These are phyloP conservation scores for Penaeus vannamei DNA, from an alignment of 1,140 invertebrate species.

Conservation along the genomic window DNA sequence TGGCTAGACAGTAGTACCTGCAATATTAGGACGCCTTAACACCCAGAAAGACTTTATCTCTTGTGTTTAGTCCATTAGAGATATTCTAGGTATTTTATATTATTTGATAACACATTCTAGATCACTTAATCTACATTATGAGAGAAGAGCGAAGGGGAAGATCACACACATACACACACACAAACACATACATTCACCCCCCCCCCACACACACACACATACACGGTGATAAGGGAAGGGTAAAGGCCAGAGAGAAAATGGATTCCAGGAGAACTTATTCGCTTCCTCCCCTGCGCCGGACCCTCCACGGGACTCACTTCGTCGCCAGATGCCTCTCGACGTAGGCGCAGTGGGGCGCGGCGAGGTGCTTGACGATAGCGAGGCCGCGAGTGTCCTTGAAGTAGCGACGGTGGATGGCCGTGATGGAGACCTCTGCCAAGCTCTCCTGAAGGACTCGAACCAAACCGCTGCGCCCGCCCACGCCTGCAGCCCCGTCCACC, in stretches of 20 bases:
- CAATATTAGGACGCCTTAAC: neutral
- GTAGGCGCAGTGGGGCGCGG: conserved; percentile 79
- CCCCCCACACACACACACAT: neutral
- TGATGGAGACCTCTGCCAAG: conserved; percentile 78
- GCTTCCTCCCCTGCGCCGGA: neutral
- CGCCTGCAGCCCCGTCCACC: neutral
- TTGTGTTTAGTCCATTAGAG: neutral
- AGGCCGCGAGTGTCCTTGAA: conserved; percentile 86
- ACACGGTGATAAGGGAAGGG: neutral
- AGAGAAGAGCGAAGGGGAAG: too few relatives aligned
- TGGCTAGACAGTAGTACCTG: conserved; percentile 85
- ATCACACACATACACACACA: too few relatives aligned
- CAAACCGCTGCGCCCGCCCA: neutral
- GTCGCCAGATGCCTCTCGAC: conserved; percentile 82
- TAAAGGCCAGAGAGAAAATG: too few relatives aligned
- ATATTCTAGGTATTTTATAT: too few relatives aligned
- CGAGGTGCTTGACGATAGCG: conserved; percentile 81
- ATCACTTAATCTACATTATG: too few relatives aligned
- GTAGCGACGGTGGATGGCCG: conserved; percentile 81
- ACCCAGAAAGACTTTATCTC: neutral
- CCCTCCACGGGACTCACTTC: conserved; percentile 77
- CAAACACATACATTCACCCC: too few relatives aligned
- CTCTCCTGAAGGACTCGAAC: conserved; percentile 75
- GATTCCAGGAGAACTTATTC: neutral
- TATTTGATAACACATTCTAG: too few relatives aligned